Percentiles rank a stretch among this genome's conserved stretches.
These are phyloP conservation scores for Lerista edwardsae DNA, from an alignment of 2,797 vertebrate genomes.

Conservation along the genomic window DNA sequence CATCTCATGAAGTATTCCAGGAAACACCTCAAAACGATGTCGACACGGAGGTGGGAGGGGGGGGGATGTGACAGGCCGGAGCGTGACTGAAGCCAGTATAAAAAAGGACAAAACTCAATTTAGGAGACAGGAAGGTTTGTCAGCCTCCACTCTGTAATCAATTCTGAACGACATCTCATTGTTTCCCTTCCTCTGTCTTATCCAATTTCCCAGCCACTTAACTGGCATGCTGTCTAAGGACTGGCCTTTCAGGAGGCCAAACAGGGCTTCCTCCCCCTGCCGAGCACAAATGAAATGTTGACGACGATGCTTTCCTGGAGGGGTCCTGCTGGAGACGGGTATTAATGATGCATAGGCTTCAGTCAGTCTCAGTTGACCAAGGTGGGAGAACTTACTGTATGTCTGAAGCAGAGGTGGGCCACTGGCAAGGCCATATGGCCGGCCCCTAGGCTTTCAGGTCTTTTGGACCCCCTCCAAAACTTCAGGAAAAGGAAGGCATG, in stretches of 20 bases:
- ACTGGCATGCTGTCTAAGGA: neutral
- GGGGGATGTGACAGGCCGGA: neutral
- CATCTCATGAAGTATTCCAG: neutral
- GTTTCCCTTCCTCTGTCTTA: conserved; percentile 10
- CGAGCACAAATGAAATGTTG: neutral
- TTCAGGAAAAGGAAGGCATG: too few relatives aligned
- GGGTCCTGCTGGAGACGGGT: neutral
- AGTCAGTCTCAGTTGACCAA: neutral
- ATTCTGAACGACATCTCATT: conserved; percentile 15
- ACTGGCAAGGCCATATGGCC: too few relatives aligned
- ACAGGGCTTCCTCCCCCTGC: neutral
- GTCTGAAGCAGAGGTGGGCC: neutral
- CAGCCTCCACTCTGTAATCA: neutral
- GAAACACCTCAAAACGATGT: neutral
- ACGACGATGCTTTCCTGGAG: neutral
- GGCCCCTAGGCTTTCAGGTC: too few relatives aligned
- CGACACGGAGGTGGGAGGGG: neutral
- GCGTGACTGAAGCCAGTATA: neutral
- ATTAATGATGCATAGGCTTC: neutral
- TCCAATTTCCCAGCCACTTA: conserved; percentile 5
- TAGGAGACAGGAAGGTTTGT: conserved; percentile 2
- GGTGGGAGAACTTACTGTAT: neutral
- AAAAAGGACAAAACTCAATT: conserved; percentile 18
- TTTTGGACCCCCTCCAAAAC: too few relatives aligned
- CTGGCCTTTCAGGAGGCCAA: neutral